These are phyloP conservation scores for Porites lobata DNA, from an alignment of 92 coral and sea anemone species.

Conservation along the genomic window DNA sequence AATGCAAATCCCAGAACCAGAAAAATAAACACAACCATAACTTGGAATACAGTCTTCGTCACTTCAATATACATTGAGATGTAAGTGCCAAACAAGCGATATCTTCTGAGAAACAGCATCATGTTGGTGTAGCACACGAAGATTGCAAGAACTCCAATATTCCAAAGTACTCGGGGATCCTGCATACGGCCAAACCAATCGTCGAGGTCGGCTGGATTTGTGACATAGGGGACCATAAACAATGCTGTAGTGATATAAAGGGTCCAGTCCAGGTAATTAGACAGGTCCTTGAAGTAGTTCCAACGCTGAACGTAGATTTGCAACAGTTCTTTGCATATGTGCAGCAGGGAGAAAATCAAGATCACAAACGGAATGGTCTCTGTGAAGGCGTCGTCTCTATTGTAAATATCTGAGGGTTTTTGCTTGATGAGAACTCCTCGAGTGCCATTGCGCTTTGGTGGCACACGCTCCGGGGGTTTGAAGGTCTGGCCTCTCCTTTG, in stretches of 20 bases:
- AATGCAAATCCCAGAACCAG: conserved; percentile 76
- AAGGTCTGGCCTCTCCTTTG: conserved; percentile 35
- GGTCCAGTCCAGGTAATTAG: conserved; percentile 63
- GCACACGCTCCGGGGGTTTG: background rate
- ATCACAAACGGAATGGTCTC: conserved; percentile 30
- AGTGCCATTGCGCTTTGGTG: no score
- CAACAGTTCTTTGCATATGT: conserved; percentile 60
- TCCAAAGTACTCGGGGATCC: conserved; percentile 52
- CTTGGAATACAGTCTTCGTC: conserved; percentile 67
- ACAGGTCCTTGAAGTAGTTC: conserved; percentile 52
- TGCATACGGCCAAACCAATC: conserved; percentile 8
- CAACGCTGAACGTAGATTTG: conserved; percentile 63
- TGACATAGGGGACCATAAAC: conserved; percentile 67
- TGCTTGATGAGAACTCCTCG: background rate
- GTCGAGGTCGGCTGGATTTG: background rate
- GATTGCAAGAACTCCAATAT: conserved; percentile 61
- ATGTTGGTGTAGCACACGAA: conserved; percentile 75
- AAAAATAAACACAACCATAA: conserved; percentile 60
- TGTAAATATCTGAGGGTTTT: background rate
- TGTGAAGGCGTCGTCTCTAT: background rate
- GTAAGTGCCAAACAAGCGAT: conserved; percentile 77
- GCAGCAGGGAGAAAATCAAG: conserved; percentile 45
- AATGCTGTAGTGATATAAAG: conserved; percentile 52
- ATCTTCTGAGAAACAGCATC: conserved; percentile 70
- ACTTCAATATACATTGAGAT: conserved; percentile 86